These are phyloP conservation scores for Pharmacophagus antenor DNA, from an alignment of 2,888 invertebrate genomes.

Conservation along the genomic window DNA sequence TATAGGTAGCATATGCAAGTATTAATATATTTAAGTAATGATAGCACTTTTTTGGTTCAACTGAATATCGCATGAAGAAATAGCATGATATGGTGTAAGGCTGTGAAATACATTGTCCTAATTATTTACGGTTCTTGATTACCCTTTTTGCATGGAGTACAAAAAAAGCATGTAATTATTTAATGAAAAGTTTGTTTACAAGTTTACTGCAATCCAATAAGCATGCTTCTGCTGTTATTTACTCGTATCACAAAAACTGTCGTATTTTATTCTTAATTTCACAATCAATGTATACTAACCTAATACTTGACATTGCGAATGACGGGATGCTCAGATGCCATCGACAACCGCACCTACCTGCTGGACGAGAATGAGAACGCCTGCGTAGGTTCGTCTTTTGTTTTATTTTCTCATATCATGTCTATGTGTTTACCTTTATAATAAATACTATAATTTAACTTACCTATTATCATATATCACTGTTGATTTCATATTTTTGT, in stretches of 20 bases:
- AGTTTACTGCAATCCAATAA: constrained; percentile 2
- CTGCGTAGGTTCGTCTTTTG: constrained; percentile 73
- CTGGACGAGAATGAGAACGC: constrained; percentile 87
- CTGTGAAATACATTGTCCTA: not conserved
- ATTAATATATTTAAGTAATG: too few species aligned
- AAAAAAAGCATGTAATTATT: not conserved
- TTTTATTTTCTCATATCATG: constrained; percentile 33
- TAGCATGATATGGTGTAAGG: not conserved
- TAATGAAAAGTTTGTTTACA: too few species aligned
- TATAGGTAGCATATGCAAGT: too few species aligned
- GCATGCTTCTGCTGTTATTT: constrained; percentile 11
- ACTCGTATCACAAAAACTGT: not conserved
- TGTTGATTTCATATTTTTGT: too few species aligned
- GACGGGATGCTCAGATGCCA: constrained; percentile 82
- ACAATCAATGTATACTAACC: constrained; percentile 19
- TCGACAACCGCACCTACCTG: constrained; percentile 90
- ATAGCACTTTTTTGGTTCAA: too few species aligned
- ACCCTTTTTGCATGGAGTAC: not conserved
- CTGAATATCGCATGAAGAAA: not conserved
- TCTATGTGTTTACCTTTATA: too few species aligned
- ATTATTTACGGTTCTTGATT: not conserved
- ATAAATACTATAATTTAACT: too few species aligned
- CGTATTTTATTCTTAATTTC: not conserved
- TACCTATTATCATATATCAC: too few species aligned
- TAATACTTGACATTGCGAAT: constrained; percentile 50